Conservation (phyloP, 1,140 invertebrate genomes). For the Monochamus saltuarius region DNA sequence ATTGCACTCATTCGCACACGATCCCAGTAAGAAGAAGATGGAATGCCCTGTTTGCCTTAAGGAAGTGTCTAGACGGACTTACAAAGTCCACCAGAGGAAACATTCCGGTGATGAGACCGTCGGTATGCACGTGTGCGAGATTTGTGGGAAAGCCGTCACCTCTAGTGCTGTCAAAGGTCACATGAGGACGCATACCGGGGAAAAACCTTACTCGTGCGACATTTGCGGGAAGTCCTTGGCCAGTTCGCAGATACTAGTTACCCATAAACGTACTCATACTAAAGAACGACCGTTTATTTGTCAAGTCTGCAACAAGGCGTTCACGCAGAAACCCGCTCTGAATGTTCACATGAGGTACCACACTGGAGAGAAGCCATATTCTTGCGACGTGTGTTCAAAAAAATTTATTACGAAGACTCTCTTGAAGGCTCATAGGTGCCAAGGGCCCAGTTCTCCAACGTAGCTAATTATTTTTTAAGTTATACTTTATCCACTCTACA, state of each 20-base stretch:
- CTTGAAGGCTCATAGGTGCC: constrained; percentile 61
- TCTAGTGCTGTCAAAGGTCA: constrained; percentile 2
- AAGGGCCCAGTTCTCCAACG: background rate
- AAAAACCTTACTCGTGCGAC: constrained; percentile 70
- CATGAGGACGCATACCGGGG: constrained; percentile 80
- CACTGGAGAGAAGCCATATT: constrained; percentile 53
- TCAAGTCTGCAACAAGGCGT: constrained; percentile 37
- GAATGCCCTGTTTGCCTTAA: constrained; percentile 26
- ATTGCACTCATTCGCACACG: constrained; percentile 19
- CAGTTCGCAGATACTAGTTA: constrained; percentile 54
- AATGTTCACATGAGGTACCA: constrained; percentile 66
- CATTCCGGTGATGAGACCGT: background rate
- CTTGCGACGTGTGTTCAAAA: constrained; percentile 55
- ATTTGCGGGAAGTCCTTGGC: constrained; percentile 58
- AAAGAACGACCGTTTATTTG: constrained; percentile 54
- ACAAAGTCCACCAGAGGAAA: constrained; percentile 5
- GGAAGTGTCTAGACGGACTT: background rate
- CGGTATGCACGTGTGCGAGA: constrained; percentile 9
- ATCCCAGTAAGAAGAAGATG: constrained; percentile 10
- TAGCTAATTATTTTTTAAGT: too few relatives aligned
- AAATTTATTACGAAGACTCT: constrained; percentile 68
- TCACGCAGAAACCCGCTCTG: constrained; percentile 24
- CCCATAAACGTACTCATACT: constrained; percentile 47
- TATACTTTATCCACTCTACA: too few relatives aligned
- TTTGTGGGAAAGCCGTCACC: constrained; percentile 46